Evolutionary conservation across 2,888 invertebrate species (phyloP), one percentile per base, ranked within the genome.

Genomic region (Blastobasis lacticolella): DNA sequence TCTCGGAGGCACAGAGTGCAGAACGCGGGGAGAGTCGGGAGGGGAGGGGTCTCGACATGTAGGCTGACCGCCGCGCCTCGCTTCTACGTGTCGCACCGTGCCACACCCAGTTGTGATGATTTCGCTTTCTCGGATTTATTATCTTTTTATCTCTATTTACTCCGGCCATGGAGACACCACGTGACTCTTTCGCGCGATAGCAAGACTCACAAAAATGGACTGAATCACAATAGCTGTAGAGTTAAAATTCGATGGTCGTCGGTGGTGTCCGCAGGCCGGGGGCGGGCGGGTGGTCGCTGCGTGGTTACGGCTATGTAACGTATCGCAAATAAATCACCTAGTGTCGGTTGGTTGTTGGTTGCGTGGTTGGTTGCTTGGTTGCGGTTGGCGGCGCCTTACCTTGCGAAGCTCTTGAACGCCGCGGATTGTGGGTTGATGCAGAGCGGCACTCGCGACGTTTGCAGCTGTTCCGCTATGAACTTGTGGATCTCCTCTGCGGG

Each of bases 371-470:
- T 66, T 67, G 66, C 66, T 67, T 70, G 75, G 75, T 66, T 76
- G 57, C 63, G 66, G 66, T 63, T 66, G 59, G 68, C 73, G 63
- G 64, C 83, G 75, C 87, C 94, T 95, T 95, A 99, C 98, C 97
- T 99, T 91, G 98, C 97, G 93, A 99, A 99, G 92, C 97, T 98
- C 92, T 98, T 98, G 92, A 98, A 99, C 85, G 99, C 98, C 83
- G 98, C 98, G 78, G 98, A 98, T 90, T 98, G 97, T 71, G 99
- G 99, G 90, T 99, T 99, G 91, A 99, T 99, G 92, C 99, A 99
- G 70, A 99, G 92, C 65, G 99, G 99, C 70, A 99, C 97, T 66
- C 97, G 94, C 76, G 95, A 96, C 74, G 96, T 95, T 83, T 96
- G 96, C 80, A 97, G 91, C 87, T 98, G 97, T 87, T 98, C 98